phyloP scores from a whole-genome alignment of 2,797 vertebrate species.

The Leptodon cayanensis region DNA sequence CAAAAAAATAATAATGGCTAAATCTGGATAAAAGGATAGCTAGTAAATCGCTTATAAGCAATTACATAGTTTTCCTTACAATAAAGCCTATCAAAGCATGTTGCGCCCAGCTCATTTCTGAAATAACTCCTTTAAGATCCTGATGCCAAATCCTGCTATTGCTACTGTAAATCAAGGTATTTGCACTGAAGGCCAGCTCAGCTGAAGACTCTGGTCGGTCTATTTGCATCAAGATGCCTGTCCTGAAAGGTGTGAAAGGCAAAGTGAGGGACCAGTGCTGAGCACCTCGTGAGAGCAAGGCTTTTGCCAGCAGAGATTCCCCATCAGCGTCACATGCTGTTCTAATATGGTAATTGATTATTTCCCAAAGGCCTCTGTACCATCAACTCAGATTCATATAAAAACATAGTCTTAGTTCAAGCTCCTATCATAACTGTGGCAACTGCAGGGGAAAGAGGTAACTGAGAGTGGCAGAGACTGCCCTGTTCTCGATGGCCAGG shows the following conservation, averaged over 20 bases:
- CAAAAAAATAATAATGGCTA: not conserved
- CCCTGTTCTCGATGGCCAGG: not conserved
- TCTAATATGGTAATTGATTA: not conserved
- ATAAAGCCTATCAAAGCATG: not conserved
- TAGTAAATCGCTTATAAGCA: not conserved
- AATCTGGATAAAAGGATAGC: not conserved
- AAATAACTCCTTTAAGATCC: not conserved
- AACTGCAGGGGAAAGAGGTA: not conserved
- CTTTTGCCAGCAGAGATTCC: slow-evolving; percentile 6
- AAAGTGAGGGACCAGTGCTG: not conserved
- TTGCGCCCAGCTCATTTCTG: not conserved
- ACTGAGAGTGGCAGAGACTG: not conserved
- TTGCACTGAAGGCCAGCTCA: not conserved
- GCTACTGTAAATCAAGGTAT: not conserved
- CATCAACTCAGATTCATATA: not conserved
- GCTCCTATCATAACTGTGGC: not conserved
- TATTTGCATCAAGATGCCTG: not conserved
- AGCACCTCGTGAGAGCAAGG: not conserved
- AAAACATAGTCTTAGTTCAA: not conserved
- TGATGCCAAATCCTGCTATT: not conserved
- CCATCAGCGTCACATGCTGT: rapidly evolving
- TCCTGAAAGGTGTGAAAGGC: not conserved
- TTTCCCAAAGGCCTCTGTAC: not conserved
- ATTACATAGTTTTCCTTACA: not conserved
- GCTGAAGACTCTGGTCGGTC: not conserved